A percentile compares a stretch with the other conserved stretches of the same genome.
These are phyloP conservation scores for Ecdyonurus torrentis DNA, from an alignment of 2,888 invertebrate species.

Conservation along the genomic window DNA sequence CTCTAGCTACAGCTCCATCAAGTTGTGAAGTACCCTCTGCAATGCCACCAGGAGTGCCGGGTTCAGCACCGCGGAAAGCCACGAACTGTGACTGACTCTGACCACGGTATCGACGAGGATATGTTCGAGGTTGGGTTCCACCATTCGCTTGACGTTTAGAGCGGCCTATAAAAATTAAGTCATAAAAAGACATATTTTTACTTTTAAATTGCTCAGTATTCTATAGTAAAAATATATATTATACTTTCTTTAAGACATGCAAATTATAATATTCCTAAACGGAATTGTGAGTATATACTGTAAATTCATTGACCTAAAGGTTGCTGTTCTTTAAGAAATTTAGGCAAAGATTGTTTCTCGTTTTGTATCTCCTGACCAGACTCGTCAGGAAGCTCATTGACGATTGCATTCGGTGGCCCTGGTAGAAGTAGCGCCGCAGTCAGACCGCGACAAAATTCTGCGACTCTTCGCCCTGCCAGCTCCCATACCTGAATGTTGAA, in stretches of 20 bases:
- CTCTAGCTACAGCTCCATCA: conserved; percentile 30
- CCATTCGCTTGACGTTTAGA: conserved; percentile 16
- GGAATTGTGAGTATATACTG: too few relatives aligned
- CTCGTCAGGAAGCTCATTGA: conserved; percentile 22
- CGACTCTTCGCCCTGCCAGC: conserved; percentile 28
- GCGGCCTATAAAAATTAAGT: too few relatives aligned
- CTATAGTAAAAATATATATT: too few relatives aligned
- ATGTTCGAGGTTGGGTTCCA: background rate
- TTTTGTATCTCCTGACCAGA: too few relatives aligned
- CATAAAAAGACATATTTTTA: too few relatives aligned
- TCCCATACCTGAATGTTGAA: conserved; percentile 24
- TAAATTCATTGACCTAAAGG: too few relatives aligned
- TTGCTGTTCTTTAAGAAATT: background rate
- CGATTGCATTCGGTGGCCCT: conserved; percentile 15
- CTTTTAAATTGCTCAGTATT: too few relatives aligned
- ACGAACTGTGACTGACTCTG: conserved; percentile 77
- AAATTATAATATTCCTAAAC: too few relatives aligned
- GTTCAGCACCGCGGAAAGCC: conserved; percentile 36
- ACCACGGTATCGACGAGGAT: conserved; percentile 37
- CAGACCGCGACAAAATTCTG: conserved; percentile 30
- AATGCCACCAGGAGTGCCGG: conserved; percentile 37
- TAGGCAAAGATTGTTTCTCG: background rate
- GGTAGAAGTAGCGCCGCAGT: conserved; percentile 24
- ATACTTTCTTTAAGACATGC: too few relatives aligned
- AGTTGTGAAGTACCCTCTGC: conserved; percentile 68